Base-by-base conservation (phyloP, 1,140 invertebrate species). In the Dendroctonus ponderosae region DNA sequence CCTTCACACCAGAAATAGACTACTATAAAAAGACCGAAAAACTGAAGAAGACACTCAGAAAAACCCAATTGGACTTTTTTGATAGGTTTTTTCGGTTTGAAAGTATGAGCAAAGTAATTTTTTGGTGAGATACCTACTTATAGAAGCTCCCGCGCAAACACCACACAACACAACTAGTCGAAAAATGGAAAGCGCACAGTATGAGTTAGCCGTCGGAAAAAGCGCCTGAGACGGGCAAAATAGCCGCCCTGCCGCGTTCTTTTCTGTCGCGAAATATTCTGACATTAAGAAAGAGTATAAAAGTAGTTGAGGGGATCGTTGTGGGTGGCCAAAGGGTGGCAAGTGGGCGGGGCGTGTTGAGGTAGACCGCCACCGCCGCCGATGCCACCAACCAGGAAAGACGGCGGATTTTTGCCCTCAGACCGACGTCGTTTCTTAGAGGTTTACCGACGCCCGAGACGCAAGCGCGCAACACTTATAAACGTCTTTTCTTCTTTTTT, bases 401-500 rank as follows among this genome's bases (percentile, higher is more conserved):
- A 79, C 78, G 78, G 74, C 74, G 76, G 78, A 78, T 78, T 79
- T 79, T 79, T 79, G 75, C 76, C 76, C 77, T 75, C 76, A 78
- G 76, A 78, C 78, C 77, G 76, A 74, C 75, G 77, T 77, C 77
- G 77, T 78, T 78, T 78, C 78, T 77, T 78, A 77, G 78, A 79
- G 78, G 78, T 79, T 78, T 78, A 79, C 78, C 78, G 75, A 73
- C 69, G 74, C 69, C 62, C 69, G 71, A 74, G 72, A 76, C 75
- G 75, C 75, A 77, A 75, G 77, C 77, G 77, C 73, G 72, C 71
- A 70, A 70, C 70, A 72, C 77, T 77, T 76, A 74, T 72, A 75
- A 72, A 75, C 75, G 74, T 76, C 78, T 76, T 76, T 77, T 75
- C 70, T 66, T 68, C 72, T 77, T 76, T 77, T 78, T 77, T 76